Conservation (phyloP, 2,888 invertebrate species). For the Ommatoiulus sabulosus region DNA sequence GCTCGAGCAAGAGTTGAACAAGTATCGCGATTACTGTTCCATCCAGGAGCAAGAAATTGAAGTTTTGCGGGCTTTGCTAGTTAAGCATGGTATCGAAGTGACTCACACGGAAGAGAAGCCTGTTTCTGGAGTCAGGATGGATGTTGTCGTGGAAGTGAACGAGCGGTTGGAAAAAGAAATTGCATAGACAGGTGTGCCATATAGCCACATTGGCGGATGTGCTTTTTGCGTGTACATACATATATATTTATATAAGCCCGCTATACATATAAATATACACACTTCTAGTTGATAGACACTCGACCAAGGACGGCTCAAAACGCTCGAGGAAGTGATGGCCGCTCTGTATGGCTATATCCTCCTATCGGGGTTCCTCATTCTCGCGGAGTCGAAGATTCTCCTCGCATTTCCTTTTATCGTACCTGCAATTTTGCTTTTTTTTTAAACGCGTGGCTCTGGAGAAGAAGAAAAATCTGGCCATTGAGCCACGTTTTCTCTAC, state of each 20-base stretch:
- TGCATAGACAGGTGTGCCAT: neutral
- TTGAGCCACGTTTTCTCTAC: neutral
- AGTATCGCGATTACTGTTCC: slow-evolving; percentile 67
- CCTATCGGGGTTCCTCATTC: neutral
- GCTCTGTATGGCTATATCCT: neutral
- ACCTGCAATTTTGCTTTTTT: slow-evolving; percentile 13
- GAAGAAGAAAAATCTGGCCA: neutral
- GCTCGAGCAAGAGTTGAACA: slow-evolving; percentile 67
- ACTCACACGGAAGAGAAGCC: slow-evolving; percentile 47
- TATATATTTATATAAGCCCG: slow-evolving; percentile 2
- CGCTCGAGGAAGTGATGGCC: neutral
- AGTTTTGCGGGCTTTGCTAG: slow-evolving; percentile 65
- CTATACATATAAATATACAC: slow-evolving; percentile 3
- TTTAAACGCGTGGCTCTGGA: neutral
- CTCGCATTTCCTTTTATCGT: slow-evolving; percentile 25
- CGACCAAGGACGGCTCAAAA: slow-evolving; percentile 21
- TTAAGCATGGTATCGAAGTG: slow-evolving; percentile 65
- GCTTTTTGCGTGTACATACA: neutral
- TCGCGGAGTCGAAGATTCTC: neutral
- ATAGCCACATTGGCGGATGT: neutral
- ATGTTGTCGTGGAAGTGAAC: slow-evolving; percentile 59
- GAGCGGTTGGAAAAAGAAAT: slow-evolving; percentile 28
- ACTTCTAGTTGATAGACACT: neutral
- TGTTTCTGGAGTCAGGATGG: slow-evolving; percentile 53
- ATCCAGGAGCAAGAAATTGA: slow-evolving; percentile 67